Evolutionary conservation across 2,888 invertebrate genomes (phyloP), one percentile per base, ranked within the genome.

Genomic region (Drosophila pullipes): DNA sequence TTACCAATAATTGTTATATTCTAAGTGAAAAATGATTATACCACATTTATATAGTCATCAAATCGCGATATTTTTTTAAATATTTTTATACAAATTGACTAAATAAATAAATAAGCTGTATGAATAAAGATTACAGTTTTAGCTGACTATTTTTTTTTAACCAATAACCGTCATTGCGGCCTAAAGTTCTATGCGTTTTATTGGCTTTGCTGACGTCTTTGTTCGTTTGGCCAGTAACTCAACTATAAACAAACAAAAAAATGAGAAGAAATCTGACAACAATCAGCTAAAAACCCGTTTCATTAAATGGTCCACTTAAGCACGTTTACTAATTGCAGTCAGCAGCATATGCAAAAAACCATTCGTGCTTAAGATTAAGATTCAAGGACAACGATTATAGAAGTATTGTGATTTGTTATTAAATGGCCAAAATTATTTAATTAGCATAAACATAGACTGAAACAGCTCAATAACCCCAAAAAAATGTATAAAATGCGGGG

Each of bases 371-470:
- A 80, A 69, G 69, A 65, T 64, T 64, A 33, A 61, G 47, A 61
- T 74, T 81, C 81, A 80, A 80, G 80, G 80, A 81, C 78, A 25
- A 54, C 68, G 39, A 69, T 69, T 44, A 50, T 44, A 31, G 57
- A 54, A 22, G 4, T 64, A 64, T 61, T 77, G 30, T 54, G 30
- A 63, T 66, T 74, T 64, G 57, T 57, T 1, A 62, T 47, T 78
- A 13, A 64, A 67, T 67, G 53, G 49, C 49, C 53, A 31, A 57
- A 69, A 49, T 69, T 6, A 47, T n/a, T 63, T 50, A 78, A 78
- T 66, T 63, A 66, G 13, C 65, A 53, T 66, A 59, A 50, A 37
- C 44, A 59, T 1, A 13, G 37, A 53, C 47, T 33, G 11, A 49
- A 55, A 16, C 13, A 3, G 33, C 25, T 41, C 9, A 31, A 44